A percentile compares a stretch with the other conserved stretches of the same genome.
Evolutionary conservation across 23 tunicate genomes (phyloP).

Genomic region (Trididemnum clinides): DNA sequence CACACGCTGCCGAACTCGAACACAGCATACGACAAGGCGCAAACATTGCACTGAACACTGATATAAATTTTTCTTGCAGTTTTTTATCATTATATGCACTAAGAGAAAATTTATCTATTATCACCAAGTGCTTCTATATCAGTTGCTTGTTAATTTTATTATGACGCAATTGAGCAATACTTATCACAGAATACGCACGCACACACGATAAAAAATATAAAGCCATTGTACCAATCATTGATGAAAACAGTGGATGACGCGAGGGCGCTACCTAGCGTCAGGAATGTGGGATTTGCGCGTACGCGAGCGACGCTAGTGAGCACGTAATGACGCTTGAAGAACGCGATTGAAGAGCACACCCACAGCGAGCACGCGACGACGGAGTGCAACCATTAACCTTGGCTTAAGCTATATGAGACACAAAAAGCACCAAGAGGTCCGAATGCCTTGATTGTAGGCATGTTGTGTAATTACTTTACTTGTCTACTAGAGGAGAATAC

Average conservation of each 20-base stretch:
- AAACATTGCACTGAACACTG: constrained; percentile 42
- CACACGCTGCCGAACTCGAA: not conserved
- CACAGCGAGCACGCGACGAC: not conserved
- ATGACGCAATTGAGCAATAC: constrained; percentile 16
- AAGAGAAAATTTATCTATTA: not conserved
- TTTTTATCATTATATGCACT: constrained; percentile 13
- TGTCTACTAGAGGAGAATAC: too few relatives aligned
- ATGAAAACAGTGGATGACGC: constrained; percentile 12
- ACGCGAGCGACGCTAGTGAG: constrained; percentile 8
- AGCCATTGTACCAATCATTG: constrained; percentile 18
- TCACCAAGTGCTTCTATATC: not conserved
- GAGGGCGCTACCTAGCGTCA: constrained; percentile 18
- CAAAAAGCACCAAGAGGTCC: not conserved
- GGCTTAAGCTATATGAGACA: constrained; percentile 3
- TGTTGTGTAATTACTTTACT: too few relatives aligned
- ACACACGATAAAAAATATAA: constrained; percentile 22
- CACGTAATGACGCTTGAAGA: constrained; percentile 3
- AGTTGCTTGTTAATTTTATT: not conserved
- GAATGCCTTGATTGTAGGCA: not conserved
- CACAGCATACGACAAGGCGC: too few relatives aligned
- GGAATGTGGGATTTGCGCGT: constrained; percentile 18
- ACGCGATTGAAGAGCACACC: constrained; percentile 4
- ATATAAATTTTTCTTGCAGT: constrained; percentile 3
- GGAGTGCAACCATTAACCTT: not conserved
- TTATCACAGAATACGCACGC: not conserved